Evolutionary conservation across 2,888 invertebrate species (phyloP).

Genomic region (Anthophora plumipes): DNA sequence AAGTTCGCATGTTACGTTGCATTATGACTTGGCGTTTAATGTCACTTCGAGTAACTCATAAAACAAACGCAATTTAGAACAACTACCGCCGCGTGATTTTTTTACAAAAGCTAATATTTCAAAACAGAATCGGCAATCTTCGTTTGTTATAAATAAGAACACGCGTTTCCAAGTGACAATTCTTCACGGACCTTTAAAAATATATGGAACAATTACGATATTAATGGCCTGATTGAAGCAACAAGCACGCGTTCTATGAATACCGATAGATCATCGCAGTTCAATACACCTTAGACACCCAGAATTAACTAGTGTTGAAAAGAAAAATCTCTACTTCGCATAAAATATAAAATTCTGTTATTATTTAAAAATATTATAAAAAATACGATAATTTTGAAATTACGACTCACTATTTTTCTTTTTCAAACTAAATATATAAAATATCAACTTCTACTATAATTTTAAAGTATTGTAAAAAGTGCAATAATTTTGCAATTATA

Average conservation of each 20-base stretch:
- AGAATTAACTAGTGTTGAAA: not conserved
- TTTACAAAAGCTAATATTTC: not conserved
- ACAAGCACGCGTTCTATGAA: slow-evolving; percentile 60
- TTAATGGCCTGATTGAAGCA: slow-evolving; percentile 31
- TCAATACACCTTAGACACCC: slow-evolving; percentile 38
- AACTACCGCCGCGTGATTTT: slow-evolving; percentile 39
- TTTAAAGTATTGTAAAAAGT: not conserved
- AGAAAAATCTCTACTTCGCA: not conserved
- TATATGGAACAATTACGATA: slow-evolving; percentile 61
- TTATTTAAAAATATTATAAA: not conserved
- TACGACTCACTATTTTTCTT: too few species aligned
- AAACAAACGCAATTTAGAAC: slow-evolving; percentile 16
- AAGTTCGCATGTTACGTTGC: slow-evolving; percentile 19
- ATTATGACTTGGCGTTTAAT: slow-evolving; percentile 26
- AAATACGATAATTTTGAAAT: not conserved
- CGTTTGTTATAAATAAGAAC: slow-evolving; percentile 29
- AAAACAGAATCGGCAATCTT: slow-evolving; percentile 31
- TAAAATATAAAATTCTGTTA: too few species aligned
- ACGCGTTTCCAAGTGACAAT: slow-evolving; percentile 39
- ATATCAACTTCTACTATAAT: not conserved
- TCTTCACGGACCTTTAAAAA: slow-evolving; percentile 56
- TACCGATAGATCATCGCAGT: slow-evolving; percentile 50
- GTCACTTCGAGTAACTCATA: slow-evolving; percentile 23
- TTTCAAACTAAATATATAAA: too few species aligned
- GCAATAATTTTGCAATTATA: not conserved